Evolutionary conservation across 2,113 vertebrate genomes (phyloP).

Genomic region (Rafetus swinhoei): DNA sequence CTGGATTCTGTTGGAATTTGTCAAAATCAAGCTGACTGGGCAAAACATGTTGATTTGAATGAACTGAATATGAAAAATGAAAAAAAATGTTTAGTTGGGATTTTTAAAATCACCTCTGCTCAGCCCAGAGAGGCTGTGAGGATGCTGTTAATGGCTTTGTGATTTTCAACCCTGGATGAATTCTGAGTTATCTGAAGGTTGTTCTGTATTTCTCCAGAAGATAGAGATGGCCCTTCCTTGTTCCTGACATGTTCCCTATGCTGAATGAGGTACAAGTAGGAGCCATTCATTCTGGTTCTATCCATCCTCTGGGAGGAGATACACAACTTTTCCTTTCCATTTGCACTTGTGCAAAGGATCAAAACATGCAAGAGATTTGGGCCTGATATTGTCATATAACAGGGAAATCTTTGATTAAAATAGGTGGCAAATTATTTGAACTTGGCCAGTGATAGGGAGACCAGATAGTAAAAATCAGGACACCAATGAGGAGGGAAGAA

Average conservation of each 20-base stretch:
- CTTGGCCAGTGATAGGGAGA: neutral
- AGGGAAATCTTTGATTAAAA: neutral
- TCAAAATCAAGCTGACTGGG: neutral
- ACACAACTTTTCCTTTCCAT: neutral
- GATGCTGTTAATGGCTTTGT: neutral
- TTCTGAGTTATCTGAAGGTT: neutral
- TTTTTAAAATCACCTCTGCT: neutral
- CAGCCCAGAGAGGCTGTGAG: neutral
- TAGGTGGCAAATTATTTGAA: neutral
- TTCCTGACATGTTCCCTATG: neutral
- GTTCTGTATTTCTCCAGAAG: neutral
- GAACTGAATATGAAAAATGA: neutral
- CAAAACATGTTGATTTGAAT: neutral
- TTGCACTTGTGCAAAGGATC: neutral
- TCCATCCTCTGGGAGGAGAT: no score
- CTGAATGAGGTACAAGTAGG: neutral
- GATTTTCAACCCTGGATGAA: neutral
- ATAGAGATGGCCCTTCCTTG: neutral
- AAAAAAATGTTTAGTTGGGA: neutral
- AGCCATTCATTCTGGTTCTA: neutral
- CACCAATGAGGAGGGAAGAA: no score
- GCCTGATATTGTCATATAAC: neutral
- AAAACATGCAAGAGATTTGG: neutral
- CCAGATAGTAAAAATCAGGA: no score
- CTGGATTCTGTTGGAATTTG: neutral